A percentile compares a stretch with the other conserved stretches of the same genome.
These are phyloP conservation scores for Peromyscus californicus DNA, from an alignment of 2,113 vertebrate species.

Conservation along the genomic window DNA sequence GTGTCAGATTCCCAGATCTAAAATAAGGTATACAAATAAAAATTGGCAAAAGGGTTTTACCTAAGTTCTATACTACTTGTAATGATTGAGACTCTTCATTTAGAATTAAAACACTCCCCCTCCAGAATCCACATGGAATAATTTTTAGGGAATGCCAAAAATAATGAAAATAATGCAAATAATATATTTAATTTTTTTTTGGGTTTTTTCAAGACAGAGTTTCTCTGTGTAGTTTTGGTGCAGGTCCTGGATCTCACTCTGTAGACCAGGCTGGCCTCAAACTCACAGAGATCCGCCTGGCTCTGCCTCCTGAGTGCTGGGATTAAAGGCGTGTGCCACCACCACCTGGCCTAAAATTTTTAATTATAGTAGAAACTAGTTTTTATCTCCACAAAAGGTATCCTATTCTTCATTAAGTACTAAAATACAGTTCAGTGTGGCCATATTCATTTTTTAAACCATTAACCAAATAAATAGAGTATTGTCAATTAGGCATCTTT, in stretches of 20 bases:
- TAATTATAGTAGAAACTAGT: conserved; percentile 65
- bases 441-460: conserved; percentile 50
- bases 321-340: no score
- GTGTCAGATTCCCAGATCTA: conserved; percentile 82
- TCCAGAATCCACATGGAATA: conserved; percentile 79
- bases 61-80: conserved; percentile 81
- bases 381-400: conserved; percentile 66
- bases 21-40: conserved; percentile 80
- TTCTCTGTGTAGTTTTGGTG: no score
- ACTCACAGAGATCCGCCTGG: no score
- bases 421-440: conserved; percentile 20
- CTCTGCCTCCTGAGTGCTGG: no score
- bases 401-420: conserved; percentile 40
- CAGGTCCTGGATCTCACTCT: no score
- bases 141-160: conserved; percentile 77
- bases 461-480: conserved; percentile 53
- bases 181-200: conserved; percentile 33
- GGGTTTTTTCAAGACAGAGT: no score
- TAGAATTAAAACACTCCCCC: conserved; percentile 78
- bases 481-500: conserved; percentile 16
- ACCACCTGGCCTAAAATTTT: conserved; percentile 53
- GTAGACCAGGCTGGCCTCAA: no score
- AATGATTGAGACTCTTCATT: conserved; percentile 79
- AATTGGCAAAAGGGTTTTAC: conserved; percentile 80
- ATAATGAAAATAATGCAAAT: conserved; percentile 80